phyloP scores from a whole-genome alignment of 64 coral and sea anemone species.

The Porites australiensis region DNA sequence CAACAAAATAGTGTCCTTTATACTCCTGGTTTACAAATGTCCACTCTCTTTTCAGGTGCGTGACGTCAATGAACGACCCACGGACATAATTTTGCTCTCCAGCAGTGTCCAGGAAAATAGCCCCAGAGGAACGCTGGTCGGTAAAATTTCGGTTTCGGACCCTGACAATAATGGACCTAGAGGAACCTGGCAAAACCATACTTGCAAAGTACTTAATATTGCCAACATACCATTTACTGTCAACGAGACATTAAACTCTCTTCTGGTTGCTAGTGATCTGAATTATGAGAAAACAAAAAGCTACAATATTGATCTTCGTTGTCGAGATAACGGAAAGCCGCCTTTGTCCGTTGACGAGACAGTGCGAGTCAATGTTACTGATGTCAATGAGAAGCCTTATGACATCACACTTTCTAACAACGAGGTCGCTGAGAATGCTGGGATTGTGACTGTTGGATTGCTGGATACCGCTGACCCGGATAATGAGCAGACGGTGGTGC shows the following conservation, averaged over 20 bases:
- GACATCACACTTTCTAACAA: constrained; percentile 59
- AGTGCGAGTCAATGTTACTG: constrained; percentile 22
- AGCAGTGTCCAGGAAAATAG: constrained; percentile 64
- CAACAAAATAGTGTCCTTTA: too few species aligned
- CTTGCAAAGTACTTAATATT: constrained; percentile 23
- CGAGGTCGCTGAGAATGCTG: constrained; percentile 66
- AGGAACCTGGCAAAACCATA: constrained; percentile 73
- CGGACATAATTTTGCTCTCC: constrained; percentile 28
- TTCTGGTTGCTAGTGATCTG: constrained; percentile 39
- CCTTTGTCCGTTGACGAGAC: constrained; percentile 52
- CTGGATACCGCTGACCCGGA: constrained; percentile 82
- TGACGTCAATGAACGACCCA: constrained; percentile 78
- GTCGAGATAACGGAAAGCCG: constrained; percentile 49
- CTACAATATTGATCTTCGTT: constrained; percentile 51
- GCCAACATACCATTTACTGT: constrained; percentile 51
- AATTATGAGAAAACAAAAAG: constrained; percentile 50
- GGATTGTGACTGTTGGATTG: constrained; percentile 50
- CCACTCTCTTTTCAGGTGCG: background rate
- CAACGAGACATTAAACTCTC: constrained; percentile 22
- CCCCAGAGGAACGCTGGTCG: constrained; percentile 26
- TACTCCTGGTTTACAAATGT: too few species aligned
- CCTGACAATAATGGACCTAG: constrained; percentile 66
- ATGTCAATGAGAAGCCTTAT: constrained; percentile 61
- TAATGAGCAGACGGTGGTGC: constrained; percentile 69
- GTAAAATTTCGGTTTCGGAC: constrained; percentile 58